phyloP scores from a whole-genome alignment of 1,140 invertebrate genomes.

The Leptinotarsa defecta region DNA sequence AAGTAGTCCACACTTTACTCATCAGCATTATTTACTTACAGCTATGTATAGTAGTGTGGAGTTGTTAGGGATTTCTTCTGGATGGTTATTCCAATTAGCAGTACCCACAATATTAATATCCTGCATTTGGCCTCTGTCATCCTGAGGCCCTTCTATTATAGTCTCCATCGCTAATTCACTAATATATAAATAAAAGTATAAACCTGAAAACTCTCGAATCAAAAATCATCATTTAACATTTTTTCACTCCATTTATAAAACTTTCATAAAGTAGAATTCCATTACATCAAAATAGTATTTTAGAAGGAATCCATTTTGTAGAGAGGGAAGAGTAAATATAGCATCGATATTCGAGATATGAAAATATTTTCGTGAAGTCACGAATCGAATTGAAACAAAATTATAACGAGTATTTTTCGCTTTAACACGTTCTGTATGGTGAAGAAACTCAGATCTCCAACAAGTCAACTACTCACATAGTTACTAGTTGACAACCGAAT shows the following conservation, averaged over 20 bases:
- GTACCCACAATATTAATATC: constrained; percentile 33
- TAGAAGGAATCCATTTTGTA: constrained; percentile 33
- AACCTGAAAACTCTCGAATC: not conserved
- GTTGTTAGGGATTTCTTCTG: constrained; percentile 35
- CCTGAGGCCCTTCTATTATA: constrained; percentile 37
- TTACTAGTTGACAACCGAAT: too few relatives aligned
- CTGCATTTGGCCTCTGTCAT: constrained; percentile 30
- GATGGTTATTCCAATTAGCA: constrained; percentile 24
- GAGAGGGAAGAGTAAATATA: constrained; percentile 10
- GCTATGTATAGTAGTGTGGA: constrained; percentile 50
- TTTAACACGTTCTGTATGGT: too few relatives aligned
- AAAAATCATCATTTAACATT: not conserved
- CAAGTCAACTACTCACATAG: too few relatives aligned
- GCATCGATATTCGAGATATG: not conserved
- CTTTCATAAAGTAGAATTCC: not conserved
- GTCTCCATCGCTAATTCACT: constrained; percentile 37
- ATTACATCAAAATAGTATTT: not conserved
- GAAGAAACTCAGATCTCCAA: too few relatives aligned
- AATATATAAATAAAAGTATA: constrained; percentile 6
- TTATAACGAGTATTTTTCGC: too few relatives aligned
- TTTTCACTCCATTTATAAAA: not conserved
- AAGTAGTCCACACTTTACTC: not conserved
- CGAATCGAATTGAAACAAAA: too few relatives aligned
- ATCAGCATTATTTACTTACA: constrained; percentile 40
- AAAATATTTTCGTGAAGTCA: too few relatives aligned